phyloP scores from a whole-genome alignment of 2,888 invertebrate genomes.

The Dicycla oo region DNA sequence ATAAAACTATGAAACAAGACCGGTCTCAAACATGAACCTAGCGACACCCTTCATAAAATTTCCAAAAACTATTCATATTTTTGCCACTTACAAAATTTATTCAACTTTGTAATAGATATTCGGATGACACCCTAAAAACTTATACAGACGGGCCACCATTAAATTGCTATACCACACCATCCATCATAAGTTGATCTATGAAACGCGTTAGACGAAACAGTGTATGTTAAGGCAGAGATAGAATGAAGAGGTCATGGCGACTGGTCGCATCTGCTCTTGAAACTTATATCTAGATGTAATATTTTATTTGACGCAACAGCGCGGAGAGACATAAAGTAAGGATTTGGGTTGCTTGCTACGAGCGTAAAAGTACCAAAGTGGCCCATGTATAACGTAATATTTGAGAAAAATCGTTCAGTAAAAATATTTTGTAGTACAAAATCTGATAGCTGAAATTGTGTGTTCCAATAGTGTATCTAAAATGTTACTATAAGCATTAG shows the following conservation, averaged over 20 bases:
- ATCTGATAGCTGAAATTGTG: not conserved
- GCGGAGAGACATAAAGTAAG: constrained; percentile 67
- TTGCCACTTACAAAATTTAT: constrained; percentile 48
- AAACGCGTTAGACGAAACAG: constrained; percentile 40
- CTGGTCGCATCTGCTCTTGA: constrained; percentile 64
- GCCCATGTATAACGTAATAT: constrained; percentile 40
- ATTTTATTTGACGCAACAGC: constrained; percentile 74
- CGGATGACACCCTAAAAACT: constrained; percentile 59
- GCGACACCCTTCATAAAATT: constrained; percentile 39
- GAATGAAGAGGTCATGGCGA: constrained; percentile 46
- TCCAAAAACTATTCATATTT: constrained; percentile 51
- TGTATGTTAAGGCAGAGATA: constrained; percentile 32
- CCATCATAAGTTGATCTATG: constrained; percentile 49
- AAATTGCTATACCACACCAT: constrained; percentile 46
- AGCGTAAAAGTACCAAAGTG: constrained; percentile 47
- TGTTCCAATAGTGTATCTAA: not conserved
- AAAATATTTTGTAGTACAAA: constrained; percentile 8
- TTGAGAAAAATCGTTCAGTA: constrained; percentile 42
- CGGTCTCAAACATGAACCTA: constrained; percentile 34
- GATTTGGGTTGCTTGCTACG: constrained; percentile 63
- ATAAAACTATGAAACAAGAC: constrained; percentile 49
- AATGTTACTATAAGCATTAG: not conserved
- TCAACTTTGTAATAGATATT: constrained; percentile 60
- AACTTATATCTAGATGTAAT: constrained; percentile 71
- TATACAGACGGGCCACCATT: constrained; percentile 46